phyloP scores from a whole-genome alignment of 2,113 vertebrate genomes.

The Pachypanchax playfairii region DNA sequence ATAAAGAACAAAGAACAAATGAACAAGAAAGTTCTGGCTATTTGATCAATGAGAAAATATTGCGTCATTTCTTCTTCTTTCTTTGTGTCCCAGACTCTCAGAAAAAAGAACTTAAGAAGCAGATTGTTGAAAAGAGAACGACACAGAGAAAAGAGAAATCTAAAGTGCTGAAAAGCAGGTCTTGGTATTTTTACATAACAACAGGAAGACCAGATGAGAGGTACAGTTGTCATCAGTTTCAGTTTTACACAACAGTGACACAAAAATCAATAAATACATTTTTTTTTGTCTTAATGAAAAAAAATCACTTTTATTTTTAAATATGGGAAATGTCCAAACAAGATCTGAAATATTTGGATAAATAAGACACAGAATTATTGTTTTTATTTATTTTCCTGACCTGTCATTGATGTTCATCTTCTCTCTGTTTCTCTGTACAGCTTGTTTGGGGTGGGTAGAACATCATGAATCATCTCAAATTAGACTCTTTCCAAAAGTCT shows the following conservation, averaged over 20 bases:
- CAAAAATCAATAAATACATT: neutral
- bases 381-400: too few species aligned
- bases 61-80: neutral
- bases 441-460: too few species aligned
- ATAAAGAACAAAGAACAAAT: slow-evolving; percentile 4
- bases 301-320: neutral
- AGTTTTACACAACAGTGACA: neutral
- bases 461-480: too few species aligned
- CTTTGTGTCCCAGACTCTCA: neutral
- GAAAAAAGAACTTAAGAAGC: slow-evolving; percentile 1
- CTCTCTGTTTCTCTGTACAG: too few species aligned
- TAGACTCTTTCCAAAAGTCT: too few species aligned
- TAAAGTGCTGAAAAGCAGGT: neutral
- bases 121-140: neutral
- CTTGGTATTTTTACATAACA: neutral
- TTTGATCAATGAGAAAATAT: slow-evolving; percentile 2
- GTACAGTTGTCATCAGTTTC: neutral
- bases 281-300: neutral
- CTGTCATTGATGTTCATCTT: too few species aligned
- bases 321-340: neutral
- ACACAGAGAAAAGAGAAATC: neutral
- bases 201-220: neutral
- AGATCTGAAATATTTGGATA: too few species aligned
- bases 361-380: neutral
- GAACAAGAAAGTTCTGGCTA: neutral